Conservation (phyloP, 2,888 invertebrate species). For the Acleris cristana region DNA sequence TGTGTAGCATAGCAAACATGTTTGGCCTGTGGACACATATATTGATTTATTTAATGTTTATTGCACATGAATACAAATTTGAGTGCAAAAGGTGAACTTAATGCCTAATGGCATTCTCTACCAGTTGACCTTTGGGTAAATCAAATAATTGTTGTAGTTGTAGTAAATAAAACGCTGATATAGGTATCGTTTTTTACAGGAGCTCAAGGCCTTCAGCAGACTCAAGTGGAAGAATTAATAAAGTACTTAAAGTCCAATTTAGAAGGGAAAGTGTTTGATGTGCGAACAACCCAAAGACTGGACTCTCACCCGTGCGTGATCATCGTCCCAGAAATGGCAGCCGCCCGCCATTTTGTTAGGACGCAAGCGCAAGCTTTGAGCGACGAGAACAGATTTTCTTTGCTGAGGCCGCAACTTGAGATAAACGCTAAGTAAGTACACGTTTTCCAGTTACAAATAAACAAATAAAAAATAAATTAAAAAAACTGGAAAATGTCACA, state of each 20-base stretch:
- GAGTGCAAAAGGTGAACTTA: no score
- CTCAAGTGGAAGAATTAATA: slow-evolving; percentile 91
- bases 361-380: slow-evolving; percentile 92
- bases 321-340: slow-evolving; percentile 98
- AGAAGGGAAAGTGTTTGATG: slow-evolving; percentile 90
- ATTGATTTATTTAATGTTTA: no score
- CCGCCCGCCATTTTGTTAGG: slow-evolving; percentile 96
- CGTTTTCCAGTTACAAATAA: not conserved
- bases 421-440: slow-evolving; percentile 93
- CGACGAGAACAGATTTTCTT: slow-evolving; percentile 92
- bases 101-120: no score
- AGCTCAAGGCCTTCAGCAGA: slow-evolving; percentile 87
- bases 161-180: no score
- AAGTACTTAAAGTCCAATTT: slow-evolving; percentile 91
- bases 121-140: no score
- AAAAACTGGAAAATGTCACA: no score
- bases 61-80: no score
- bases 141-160: no score
- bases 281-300: slow-evolving; percentile 92
- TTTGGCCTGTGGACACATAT: no score
- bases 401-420: slow-evolving; percentile 96
- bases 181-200: slow-evolving; percentile 51
- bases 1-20: no score
- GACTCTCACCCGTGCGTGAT: slow-evolving; percentile 97
- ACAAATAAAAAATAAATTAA: no score